Conservation (phyloP, 2,888 invertebrate genomes). For the Stegana nigrithorax region DNA sequence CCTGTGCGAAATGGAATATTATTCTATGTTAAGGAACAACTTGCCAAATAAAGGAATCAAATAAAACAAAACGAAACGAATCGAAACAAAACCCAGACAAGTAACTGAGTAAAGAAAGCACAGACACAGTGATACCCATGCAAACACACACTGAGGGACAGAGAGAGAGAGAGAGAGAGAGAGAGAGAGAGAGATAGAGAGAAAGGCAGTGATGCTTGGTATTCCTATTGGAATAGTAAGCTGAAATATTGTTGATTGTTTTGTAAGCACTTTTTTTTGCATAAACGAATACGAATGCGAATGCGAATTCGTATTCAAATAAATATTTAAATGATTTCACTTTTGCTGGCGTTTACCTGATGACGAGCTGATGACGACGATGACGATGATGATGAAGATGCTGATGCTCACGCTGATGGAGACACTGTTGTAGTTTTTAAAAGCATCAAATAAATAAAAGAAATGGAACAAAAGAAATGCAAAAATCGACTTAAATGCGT, state of each 20-base stretch:
- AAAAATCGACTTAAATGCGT: too few relatives aligned
- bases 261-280: constrained; percentile 54
- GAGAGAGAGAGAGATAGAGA: not conserved
- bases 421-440: too few relatives aligned
- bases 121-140: not conserved
- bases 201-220: not conserved
- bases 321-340: constrained; percentile 39
- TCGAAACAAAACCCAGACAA: not conserved
- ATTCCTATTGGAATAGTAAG: constrained; percentile 31
- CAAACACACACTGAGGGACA: not conserved
- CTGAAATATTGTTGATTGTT: constrained; percentile 42
- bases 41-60: not conserved
- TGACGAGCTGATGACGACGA: too few relatives aligned
- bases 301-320: constrained; percentile 38
- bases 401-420: too few relatives aligned
- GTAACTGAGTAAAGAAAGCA: not conserved
- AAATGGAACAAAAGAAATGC: too few relatives aligned
- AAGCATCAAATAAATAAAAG: too few relatives aligned
- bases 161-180: not conserved
- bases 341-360: too few relatives aligned
- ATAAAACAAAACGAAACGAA: too few relatives aligned
- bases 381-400: too few relatives aligned
- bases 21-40: constrained; percentile 10
- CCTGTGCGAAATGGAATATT: constrained; percentile 51
- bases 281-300: constrained; percentile 51